Base-by-base conservation (phyloP, 2,888 invertebrate species). In the Dolomedes plantarius region DNA sequence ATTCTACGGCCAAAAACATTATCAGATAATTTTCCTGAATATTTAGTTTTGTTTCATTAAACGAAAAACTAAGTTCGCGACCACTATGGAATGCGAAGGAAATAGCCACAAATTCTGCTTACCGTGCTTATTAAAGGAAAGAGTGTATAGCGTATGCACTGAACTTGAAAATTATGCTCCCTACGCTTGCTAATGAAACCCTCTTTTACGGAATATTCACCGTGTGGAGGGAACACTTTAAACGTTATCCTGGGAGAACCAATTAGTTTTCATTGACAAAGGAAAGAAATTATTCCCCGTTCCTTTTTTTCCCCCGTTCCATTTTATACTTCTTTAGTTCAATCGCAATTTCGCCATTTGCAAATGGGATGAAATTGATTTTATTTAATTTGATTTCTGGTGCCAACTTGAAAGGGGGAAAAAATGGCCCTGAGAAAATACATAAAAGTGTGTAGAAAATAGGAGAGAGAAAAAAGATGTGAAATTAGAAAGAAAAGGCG, bases 261-360 rank as follows among this genome's bases (percentile, higher is more conserved):
- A 56, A 56, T 56, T 56, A 56, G 23, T 56, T 56, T 56, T 56
- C 23, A 56, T 56, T 56, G 56, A 56, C 56, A 56, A 19, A 46
- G 46, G 16, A 46, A 16, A 56, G 16, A 56, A 23, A 56, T 23
- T 56, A 23, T 56, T n/a, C 16, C 41, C 16, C 41, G 1, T 46
- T 46, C 9, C 9, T 46, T 46, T 46, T 23, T 23, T 56, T 56
- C 16, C 23, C 23, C 46, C 11, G 36, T 36, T 36, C 16, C 16
- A 46, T 46, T 46, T 23, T 56, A 3, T 23, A 3, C 16, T 23
- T 56, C 2, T 56, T 19, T 23, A 16, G 36, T 2, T 7, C 23
- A 19, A 56, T 19, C 23, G n/a, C 3, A 56, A 16, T 56, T 56
- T 23, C 7, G 3, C 56, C 23, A 23, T 56, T 56, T 56, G n/a